Conservation (phyloP, 1,140 invertebrate genomes). For the Heterodera schachtii region DNA sequence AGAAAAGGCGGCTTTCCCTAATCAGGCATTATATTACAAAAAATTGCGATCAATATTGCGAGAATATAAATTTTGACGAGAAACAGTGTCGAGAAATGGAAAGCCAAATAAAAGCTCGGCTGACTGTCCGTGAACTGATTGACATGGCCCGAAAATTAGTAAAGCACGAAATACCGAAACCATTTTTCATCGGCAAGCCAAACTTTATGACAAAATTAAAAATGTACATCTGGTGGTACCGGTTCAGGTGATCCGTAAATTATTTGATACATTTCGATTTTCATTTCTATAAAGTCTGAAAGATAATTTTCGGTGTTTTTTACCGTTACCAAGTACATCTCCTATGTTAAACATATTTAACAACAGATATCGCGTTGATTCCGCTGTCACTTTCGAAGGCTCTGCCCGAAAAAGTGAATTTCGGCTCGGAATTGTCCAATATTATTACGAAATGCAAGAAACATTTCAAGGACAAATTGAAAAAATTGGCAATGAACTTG, state of each 20-base stretch:
- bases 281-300: no score
- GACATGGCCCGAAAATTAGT: neutral
- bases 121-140: neutral
- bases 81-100: neutral
- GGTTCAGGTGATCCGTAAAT: neutral
- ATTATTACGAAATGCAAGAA: no score
- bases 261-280: no score
- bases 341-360: no score
- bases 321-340: no score
- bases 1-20: neutral
- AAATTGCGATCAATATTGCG: neutral
- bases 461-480: no score
- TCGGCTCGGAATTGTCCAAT: no score
- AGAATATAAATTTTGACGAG: neutral
- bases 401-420: no score
- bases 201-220: neutral
- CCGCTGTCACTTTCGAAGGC: no score
- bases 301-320: no score
- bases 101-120: neutral
- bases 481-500: no score
- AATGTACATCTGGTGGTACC: neutral
- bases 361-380: no score
- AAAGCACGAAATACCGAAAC: neutral
- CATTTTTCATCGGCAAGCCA: neutral
- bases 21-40: neutral